Evolutionary conservation across 2,797 vertebrate species (phyloP).

Genomic region (Acanthornis magna): DNA sequence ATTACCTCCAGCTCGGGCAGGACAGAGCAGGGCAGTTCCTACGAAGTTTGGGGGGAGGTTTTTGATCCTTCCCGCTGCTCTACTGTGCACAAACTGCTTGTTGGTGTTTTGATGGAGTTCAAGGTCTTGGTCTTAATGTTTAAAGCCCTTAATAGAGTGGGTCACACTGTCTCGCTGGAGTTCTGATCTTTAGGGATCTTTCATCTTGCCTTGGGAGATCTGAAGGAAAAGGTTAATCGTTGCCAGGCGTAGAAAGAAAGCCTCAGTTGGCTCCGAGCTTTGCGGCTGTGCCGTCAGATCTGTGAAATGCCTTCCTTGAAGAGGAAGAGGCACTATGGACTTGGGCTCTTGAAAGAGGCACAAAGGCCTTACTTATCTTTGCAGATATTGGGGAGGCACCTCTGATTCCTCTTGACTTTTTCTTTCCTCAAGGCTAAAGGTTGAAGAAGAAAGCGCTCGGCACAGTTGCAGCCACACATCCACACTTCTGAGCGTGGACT

Average conservation of each 20-base stretch:
- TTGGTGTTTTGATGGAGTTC: constrained; percentile 42
- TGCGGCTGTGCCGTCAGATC: not conserved
- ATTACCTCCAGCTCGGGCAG: not conserved
- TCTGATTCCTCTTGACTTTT: not conserved
- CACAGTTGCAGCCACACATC: not conserved
- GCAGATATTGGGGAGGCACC: not conserved
- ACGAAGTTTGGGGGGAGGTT: not conserved
- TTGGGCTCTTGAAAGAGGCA: not conserved
- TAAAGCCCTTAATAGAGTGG: constrained; percentile 36
- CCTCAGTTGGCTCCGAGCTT: not conserved
- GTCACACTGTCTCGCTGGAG: constrained; percentile 13
- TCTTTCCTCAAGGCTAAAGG: not conserved
- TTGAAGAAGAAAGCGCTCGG: not conserved
- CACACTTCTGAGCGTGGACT: not conserved
- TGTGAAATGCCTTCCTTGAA: constrained; percentile 6
- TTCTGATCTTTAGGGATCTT: constrained; percentile 54
- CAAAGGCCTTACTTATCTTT: constrained; percentile 27
- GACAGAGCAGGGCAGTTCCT: not conserved
- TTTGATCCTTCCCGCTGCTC: constrained; percentile 3
- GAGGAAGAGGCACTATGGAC: not conserved
- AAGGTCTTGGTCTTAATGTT: not conserved
- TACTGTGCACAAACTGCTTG: not conserved
- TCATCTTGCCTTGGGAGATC: constrained; percentile 12
- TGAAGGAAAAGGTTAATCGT: constrained; percentile 47
- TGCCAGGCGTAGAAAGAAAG: not conserved